Base-by-base conservation (phyloP, 2,113 vertebrate species). In the Psilopogon haemacephalus region DNA sequence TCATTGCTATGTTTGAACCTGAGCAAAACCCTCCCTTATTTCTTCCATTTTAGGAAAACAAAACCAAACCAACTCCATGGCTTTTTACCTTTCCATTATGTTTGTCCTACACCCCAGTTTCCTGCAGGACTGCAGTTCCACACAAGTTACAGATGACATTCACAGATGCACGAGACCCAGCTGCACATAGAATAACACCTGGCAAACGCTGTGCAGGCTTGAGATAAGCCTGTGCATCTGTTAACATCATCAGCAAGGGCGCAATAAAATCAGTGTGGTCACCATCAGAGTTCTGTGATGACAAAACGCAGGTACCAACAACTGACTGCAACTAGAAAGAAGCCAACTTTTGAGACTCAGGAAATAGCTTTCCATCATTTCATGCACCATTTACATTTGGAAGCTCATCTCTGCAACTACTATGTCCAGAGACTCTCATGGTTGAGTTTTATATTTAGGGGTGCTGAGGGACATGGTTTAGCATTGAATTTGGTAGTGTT, bases 381-480 rank as follows among this genome's bases (percentile, higher is more conserved):
- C 44, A 74, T 2, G 32, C 28, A 9, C 42, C 86, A 19, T 71
- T 81, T 70, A 88, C 80, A 74, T 46, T 33, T 77, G 54, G 28
- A 64, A 88, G 52, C 44, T 76, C 12, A 2, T 52, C 80, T 63
- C 76, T 60, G 37, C 65, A 86, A 42, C 27, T 59, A 38, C 0
- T 0, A 48, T 1, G 1, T 32, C 38, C 62, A 54, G 28, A 74
- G n/a, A 80, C 19, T 28, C 6, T 33, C 16, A 1, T 0, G 1
- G 27, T 35, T 69, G 37, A 64, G 16, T 11, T 54, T 73, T 62
- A 4, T 17, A 13, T 86, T 16, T 56, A 26, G 46, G 46, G 21
- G 21, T 48, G 15, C 42, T 44, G 42, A 44, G 42, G 42, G 42
- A 44, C 42, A 44, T 44, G 42, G 16, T 44, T 44, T 23, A 48